Base-by-base conservation (phyloP, 35 echinoderm and acorn worm species). In the Apostichopus californicus region DNA sequence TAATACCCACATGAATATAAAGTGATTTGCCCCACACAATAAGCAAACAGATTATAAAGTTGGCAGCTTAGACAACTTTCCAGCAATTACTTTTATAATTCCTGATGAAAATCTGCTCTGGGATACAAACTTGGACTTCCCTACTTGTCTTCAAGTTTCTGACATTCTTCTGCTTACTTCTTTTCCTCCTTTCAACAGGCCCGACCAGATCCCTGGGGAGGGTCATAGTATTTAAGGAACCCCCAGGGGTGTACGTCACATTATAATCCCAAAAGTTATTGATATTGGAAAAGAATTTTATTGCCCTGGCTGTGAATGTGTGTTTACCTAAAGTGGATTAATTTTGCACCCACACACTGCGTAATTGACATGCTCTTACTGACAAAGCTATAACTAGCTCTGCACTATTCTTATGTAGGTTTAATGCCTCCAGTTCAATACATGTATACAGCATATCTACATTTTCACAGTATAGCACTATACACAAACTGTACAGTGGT, bases 261-360 rank as follows among this genome's bases (percentile, higher is more conserved):
- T 75, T 75, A 75, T 75, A 75, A 75, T 75, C 71, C 71, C 21
- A 13, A 13, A 18, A 75, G 5, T 75, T 20, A 75, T 75, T 75
- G 71, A 75, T 21, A 85, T 58, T 7, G 56, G 12, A 85, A 59
- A 85, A 58, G 23, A 58, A 85, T 23, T 58, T 85, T 58, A 60
- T 85, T 85, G 17, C 54, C 52, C 81, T 59, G 20, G 81, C 81
- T 60, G 81, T 85, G 81, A 85, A 56, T 85, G 56, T 85, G 81
- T 85, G 81, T 85, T 85, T 85, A 85, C 81, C 81, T 59, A 85
- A 85, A 85, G 81, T 14, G 81, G 81, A 85, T 85, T 85, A 85
- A 56, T 58, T 55, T 59, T 59, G 15, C 55, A 85, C 54, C 56
- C 81, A 85, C 81, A 58, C 81, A 85, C 81, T 85, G 81, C 17